phyloP scores from a whole-genome alignment of 37 sponge, comb jelly and placozoan genomes.

The Eunapius fragilis region DNA sequence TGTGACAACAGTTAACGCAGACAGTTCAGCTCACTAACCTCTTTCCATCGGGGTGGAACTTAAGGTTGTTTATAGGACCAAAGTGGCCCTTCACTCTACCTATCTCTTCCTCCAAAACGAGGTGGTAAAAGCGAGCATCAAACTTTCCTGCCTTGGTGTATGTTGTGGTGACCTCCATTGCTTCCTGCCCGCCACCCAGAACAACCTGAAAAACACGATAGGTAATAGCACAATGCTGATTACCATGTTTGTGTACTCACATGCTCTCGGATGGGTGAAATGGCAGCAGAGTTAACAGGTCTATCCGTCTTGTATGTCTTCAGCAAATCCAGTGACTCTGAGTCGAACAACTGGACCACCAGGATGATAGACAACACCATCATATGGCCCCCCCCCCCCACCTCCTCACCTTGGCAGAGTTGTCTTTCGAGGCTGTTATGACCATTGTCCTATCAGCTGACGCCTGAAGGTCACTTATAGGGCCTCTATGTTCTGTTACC shows the following conservation, averaged over 20 bases:
- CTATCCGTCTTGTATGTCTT: constrained; percentile 95
- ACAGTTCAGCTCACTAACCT: constrained; percentile 66
- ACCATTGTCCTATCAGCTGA: constrained; percentile 80
- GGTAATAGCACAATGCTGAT: not conserved
- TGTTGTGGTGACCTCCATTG: constrained; percentile 96
- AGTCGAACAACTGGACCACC: constrained; percentile 85
- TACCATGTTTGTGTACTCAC: constrained; percentile 42
- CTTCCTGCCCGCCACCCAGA: constrained; percentile 99
- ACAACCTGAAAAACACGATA: constrained; percentile 60
- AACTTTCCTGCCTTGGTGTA: constrained; percentile 94
- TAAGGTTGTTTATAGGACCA: constrained; percentile 97
- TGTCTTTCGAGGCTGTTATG: constrained; percentile 93
- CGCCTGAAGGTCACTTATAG: constrained; percentile 73
- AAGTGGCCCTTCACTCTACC: constrained; percentile 99
- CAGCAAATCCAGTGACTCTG: constrained; percentile 73
- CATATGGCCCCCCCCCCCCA: no score
- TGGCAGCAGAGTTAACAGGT: constrained; percentile 96
- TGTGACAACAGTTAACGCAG: not conserved
- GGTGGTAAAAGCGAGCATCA: constrained; percentile 96
- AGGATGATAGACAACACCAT: no score
- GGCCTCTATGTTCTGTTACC: constrained; percentile 42
- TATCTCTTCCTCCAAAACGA: constrained; percentile 97
- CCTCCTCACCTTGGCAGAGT: constrained; percentile 88
- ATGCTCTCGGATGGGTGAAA: constrained; percentile 91
- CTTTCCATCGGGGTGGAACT: constrained; percentile 96